Evolutionary conservation across 1,140 invertebrate species (phyloP), one percentile per base, ranked within the genome.

Genomic region (Plutomurus gul): DNA sequence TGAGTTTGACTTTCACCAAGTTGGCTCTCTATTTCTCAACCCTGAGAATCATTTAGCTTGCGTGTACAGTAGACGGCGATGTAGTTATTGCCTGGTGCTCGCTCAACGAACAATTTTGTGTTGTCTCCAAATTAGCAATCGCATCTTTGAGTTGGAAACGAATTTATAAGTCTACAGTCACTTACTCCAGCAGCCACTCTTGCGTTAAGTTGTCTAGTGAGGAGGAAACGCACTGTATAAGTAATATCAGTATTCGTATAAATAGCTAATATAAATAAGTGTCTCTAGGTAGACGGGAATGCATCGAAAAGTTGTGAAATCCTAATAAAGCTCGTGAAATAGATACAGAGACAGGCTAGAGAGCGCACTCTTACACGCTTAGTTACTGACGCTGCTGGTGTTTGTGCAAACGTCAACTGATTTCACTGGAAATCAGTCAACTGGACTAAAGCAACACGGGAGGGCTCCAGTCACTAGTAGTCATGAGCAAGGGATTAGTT

Each of bases 1-100:
- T 65, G 56, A 65, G 56, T 65, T 65, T 65, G 56, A 65, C 56
- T 65, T 65, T 65, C 56, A 65, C 56, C 56, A 65, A 65, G 56
- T 65, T 65, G 56, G 36, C 56, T 65, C 36, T 65, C 56, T 30
- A 13, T 65, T 65, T 30, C 56, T 30, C 56, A 65, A 65, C 56
- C 56, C 36, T 30, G 56, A 8, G 27, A 33, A 65, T 65, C 56
- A 65, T 65, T 65, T 65, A 65, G 22, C 36, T 65, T 65, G 56
- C 30, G n/a, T 65, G 1, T 30, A 3, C 11, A 30, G 27, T n/a
- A n/a, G n/a, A n/a, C n/a, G n/a, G n/a, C n/a, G 36, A 65, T 65
- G 30, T 65, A 65, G 25, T 65, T 30, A 65, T 65, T 30, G 25
- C n/a, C 51, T 11, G 10, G n/a, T 43, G 10, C 39, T 36, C 27